Evolutionary conservation across 2,797 vertebrate species (phyloP).

Genomic region (Amniataba percoides): DNA sequence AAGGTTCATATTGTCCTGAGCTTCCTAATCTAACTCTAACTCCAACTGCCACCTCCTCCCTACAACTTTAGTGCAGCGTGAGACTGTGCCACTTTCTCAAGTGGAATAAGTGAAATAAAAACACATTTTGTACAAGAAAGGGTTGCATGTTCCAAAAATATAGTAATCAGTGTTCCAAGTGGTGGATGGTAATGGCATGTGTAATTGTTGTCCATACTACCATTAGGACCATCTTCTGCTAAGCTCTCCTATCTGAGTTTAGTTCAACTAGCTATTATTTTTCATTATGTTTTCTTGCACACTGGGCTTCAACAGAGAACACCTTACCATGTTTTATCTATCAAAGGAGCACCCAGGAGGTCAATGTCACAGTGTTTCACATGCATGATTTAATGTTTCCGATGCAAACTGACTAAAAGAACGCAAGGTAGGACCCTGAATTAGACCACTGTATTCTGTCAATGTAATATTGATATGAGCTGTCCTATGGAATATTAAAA

Average conservation of each 20-base stretch:
- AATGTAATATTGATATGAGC: conserved; percentile 8
- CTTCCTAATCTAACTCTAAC: background rate
- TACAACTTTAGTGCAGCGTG: too few species aligned
- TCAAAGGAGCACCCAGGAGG: too few species aligned
- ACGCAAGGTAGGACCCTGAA: background rate
- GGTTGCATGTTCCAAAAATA: too few species aligned
- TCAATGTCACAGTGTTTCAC: too few species aligned
- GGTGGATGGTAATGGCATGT: background rate
- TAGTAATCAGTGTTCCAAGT: background rate
- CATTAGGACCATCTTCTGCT: background rate
- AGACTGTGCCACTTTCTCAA: too few species aligned
- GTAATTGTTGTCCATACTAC: background rate
- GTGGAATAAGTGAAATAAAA: too few species aligned
- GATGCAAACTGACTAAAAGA: background rate
- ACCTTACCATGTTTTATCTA: too few species aligned
- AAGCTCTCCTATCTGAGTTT: background rate
- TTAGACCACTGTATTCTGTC: background rate
- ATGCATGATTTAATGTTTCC: conserved; percentile 9
- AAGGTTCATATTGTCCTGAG: too few species aligned
- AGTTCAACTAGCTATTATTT: background rate
- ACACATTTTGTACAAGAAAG: too few species aligned
- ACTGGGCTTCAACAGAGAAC: too few species aligned
- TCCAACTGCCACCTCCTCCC: background rate
- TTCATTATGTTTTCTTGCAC: too few species aligned
- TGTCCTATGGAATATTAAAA: conserved; percentile 20